Evolutionary conservation across 2,888 invertebrate species (phyloP).

Genomic region (Petrolisthes manimaculis): DNA sequence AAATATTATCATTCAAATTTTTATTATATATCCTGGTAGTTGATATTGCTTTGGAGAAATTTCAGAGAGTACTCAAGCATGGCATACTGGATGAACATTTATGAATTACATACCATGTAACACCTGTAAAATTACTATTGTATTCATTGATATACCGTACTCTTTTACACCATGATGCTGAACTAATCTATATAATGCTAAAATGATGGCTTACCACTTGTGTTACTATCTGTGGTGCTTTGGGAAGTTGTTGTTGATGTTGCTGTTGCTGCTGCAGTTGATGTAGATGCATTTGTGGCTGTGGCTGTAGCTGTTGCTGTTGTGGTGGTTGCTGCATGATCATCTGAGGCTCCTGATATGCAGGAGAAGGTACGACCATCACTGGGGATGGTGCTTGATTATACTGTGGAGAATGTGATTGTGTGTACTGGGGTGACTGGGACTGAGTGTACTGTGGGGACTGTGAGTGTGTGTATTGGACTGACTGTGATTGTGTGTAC

Average conservation of each 20-base stretch:
- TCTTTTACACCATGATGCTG: no score
- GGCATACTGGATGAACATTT: no score
- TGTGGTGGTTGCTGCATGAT: conserved; percentile 45
- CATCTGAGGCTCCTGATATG: conserved; percentile 34
- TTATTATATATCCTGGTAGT: no score
- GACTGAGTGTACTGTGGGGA: conserved; percentile 24
- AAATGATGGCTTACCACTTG: conserved; percentile 36
- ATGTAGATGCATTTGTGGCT: conserved; percentile 35
- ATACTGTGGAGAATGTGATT: conserved; percentile 27
- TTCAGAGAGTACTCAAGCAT: no score
- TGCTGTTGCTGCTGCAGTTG: conserved; percentile 14
- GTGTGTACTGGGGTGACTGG: conserved; percentile 27
- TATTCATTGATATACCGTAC: no score
- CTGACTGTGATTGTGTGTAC: conserved; percentile 28
- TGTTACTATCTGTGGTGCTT: conserved; percentile 15
- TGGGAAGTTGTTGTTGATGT: conserved; percentile 27
- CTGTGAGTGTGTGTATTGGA: conserved; percentile 17
- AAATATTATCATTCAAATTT: no score
- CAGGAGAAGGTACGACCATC: conserved; percentile 55
- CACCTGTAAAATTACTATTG: no score
- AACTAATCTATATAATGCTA: neutral
- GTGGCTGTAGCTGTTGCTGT: conserved; percentile 44
- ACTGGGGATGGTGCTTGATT: conserved; percentile 56
- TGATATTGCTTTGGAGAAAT: no score
- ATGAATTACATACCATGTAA: no score